A percentile compares a stretch with the other conserved stretches of the same genome.
Conservation (phyloP, 2,113 vertebrate species). For the Calyptomena viridis region DNA sequence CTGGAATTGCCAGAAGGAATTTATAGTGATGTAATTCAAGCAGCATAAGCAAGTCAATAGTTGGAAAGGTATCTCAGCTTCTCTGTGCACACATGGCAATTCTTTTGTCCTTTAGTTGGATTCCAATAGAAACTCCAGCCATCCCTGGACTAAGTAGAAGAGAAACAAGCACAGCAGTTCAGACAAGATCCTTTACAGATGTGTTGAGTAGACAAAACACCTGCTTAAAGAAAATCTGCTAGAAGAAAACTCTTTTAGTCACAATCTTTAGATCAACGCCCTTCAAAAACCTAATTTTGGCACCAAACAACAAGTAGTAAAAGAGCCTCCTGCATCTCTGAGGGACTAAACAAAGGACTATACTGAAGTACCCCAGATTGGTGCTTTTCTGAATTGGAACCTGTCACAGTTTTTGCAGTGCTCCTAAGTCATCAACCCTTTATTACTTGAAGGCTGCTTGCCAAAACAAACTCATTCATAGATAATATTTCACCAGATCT, state of each 20-base stretch:
- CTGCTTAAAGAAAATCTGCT: not conserved
- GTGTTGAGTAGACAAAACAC: not conserved
- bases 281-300: not conserved
- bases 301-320: not conserved
- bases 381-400: not conserved
- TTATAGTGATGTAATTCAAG: not conserved
- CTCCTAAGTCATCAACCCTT: not conserved
- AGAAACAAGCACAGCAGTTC: not conserved
- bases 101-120: not conserved
- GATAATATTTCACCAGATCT: not conserved
- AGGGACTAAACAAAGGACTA: not conserved
- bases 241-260: not conserved
- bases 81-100: not conserved
- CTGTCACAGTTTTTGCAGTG: not conserved
- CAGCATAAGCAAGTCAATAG: not conserved
- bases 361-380: not conserved
- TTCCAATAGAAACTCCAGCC: not conserved
- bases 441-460: not conserved
- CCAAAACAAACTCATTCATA: not conserved
- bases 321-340: not conserved
- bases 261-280: not conserved
- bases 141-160: not conserved
- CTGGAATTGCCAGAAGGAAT: not conserved
- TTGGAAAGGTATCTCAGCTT: not conserved
- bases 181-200: not conserved